Evolutionary conservation across 2,113 vertebrate genomes (phyloP).

Genomic region (Anguilla rostrata): DNA sequence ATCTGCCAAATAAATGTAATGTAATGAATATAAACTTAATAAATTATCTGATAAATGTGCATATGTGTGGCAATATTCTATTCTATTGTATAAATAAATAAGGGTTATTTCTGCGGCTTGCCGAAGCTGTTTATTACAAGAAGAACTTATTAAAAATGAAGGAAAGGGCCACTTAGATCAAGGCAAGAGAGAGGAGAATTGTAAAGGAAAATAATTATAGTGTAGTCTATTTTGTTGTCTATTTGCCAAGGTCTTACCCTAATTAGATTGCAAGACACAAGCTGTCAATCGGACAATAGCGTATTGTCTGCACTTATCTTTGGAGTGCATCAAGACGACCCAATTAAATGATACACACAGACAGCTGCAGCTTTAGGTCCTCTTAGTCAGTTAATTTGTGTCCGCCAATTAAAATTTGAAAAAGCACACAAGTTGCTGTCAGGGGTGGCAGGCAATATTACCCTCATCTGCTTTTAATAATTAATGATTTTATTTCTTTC

Average conservation of each 20-base stretch:
- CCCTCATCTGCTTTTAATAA: slow-evolving; percentile 73
- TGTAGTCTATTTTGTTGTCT: slow-evolving; percentile 48
- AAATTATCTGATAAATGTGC: slow-evolving; percentile 23
- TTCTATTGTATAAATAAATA: slow-evolving; percentile 3
- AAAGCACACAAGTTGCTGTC: slow-evolving; percentile 69
- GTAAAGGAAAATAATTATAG: background rate
- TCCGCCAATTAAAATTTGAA: slow-evolving; percentile 78
- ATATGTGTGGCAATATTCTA: slow-evolving; percentile 29
- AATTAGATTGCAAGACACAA: slow-evolving; percentile 73
- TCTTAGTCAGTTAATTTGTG: slow-evolving; percentile 76
- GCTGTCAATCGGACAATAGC: slow-evolving; percentile 68
- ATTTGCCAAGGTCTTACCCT: slow-evolving; percentile 62
- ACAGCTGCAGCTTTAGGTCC: slow-evolving; percentile 57
- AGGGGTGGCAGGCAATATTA: slow-evolving; percentile 68
- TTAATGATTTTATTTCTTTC: slow-evolving; percentile 69
- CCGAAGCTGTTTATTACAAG: background rate
- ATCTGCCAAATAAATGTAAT: too few species aligned
- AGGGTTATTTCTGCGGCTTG: background rate
- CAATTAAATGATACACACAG: slow-evolving; percentile 72
- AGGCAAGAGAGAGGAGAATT: background rate
- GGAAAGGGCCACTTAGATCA: background rate
- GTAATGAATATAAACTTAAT: background rate
- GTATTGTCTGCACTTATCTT: slow-evolving; percentile 73
- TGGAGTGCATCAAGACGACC: slow-evolving; percentile 72
- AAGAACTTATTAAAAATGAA: background rate